Base-by-base conservation (phyloP, 1,140 invertebrate genomes). In the Temnothorax curvispinosus region DNA sequence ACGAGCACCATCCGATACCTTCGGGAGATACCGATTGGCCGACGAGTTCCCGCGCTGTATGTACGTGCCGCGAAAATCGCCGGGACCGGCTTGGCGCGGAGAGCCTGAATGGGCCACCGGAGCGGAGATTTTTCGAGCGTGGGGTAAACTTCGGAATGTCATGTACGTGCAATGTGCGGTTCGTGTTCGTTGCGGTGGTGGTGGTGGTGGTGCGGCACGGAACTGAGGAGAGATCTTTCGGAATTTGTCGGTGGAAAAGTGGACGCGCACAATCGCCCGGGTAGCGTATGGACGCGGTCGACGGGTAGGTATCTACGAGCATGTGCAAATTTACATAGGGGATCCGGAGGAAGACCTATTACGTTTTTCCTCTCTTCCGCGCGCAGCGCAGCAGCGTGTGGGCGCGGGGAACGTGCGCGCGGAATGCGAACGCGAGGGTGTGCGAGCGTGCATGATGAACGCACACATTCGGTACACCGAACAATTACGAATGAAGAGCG, bases 311-410 rank as follows among this genome's bases (percentile, higher is more conserved):
- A 85, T 89, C 89, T 67, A 65, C 85, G 69, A 91, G 81, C 85
- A 90, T 91, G 87, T 91, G 90, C 85, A 91, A 91, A 92, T 92
- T 92, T 92, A 87, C 91, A 90, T 76, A 86, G 77, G 67, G 82
- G 21, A 86, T 69, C 35, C 76, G 38, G 50, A 88, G 87, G 76
- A 92, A 92, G 90, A 91, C 81, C 90, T 88, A 92, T 91, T 91
- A 92, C 91, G 85, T 87, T 86, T 69, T 86, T 87, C 82, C 78
- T 74, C 13, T 65, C 44, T 44, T 2, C 21, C 41, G 44, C 47
- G 21, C 15, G 11, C 41, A 27, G 41, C 81, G 11, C 41, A 27
- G 41, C 81, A 64, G 41, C 69, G 32, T 69, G 60, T 69, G 60
- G 32, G 27, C 54, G 69, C 44, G 11, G 13, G 21, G 6, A 52